These are phyloP conservation scores for Dendropsophus ebraccatus DNA, from an alignment of 2,113 vertebrate species.

Conservation along the genomic window DNA sequence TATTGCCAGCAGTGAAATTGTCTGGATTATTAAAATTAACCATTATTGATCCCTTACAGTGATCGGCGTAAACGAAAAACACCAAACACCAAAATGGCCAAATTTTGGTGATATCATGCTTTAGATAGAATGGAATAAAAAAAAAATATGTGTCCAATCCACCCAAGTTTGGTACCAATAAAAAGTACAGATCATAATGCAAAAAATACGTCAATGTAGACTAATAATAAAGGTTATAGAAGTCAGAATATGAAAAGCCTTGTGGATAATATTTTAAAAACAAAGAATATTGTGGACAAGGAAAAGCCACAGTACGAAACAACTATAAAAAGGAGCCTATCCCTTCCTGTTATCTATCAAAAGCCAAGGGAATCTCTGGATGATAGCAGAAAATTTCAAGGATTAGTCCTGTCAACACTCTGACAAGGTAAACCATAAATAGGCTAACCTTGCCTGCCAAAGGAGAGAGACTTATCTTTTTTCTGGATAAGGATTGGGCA, in stretches of 20 bases:
- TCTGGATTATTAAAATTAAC: no score
- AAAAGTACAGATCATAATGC: no score
- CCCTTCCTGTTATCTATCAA: conserved; percentile 8
- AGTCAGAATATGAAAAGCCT: neutral
- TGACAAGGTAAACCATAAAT: neutral
- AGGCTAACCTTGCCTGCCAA: neutral
- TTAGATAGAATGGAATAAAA: no score
- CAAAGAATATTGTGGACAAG: neutral
- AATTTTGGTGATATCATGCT: no score
- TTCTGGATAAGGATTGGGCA: neutral
- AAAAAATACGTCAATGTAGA: no score
- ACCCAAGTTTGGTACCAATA: no score
- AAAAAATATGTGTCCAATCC: no score
- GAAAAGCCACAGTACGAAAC: neutral
- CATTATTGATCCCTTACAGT: no score
- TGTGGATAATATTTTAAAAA: neutral
- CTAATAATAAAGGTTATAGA: no score
- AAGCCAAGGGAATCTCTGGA: conserved; percentile 2
- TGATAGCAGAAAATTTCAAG: neutral
- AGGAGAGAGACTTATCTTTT: neutral
- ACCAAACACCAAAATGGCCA: no score
- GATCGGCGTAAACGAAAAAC: no score
- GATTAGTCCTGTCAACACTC: neutral
- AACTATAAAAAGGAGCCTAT: neutral
- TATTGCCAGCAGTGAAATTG: no score